Base-by-base conservation (phyloP, 2,888 invertebrate genomes). In the Drosophila trichaetosa region DNA sequence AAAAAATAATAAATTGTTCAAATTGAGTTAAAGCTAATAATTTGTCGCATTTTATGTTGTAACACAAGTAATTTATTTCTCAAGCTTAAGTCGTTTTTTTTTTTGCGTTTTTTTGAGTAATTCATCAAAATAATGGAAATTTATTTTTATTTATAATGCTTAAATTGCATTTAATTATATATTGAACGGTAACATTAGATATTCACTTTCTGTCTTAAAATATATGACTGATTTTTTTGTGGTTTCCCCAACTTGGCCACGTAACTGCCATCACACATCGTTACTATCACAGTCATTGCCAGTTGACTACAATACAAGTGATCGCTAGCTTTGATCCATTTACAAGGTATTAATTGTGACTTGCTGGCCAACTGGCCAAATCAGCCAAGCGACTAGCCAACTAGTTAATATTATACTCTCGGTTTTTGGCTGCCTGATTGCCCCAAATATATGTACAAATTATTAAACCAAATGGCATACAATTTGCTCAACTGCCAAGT, bases 401-500 rank as follows among this genome's bases (percentile, higher is more conserved):
- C 24, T 24, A 10, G 42, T 64, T 76, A 49, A 49, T 58, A 34
- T 61, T 13, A 11, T 6, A 11, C 36, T 64, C 46, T 24, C 42
- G 21, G 13, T 31, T 59, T 51, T 76, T 40, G 29, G 4, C 4
- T 27, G 3, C 2, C 11, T 11, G 49, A 27, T 21, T 34, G 62
- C 56, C 59, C 52, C 56, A 69, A 49, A 51, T 27, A 18, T 24
- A 5, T 34, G 16, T 33, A 62, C 27, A 31, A 51, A 33, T 46
- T 56, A 38, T 36, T 48, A 56, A 65, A 69, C 34, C 24, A 69
- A 74, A 56, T 69, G 75, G 10, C 57, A 57, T 69, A 58, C 49
- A 76, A 69, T 79, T 79, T 73, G 51, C 18, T 34, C 7, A 58
- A 67, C 67, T 64, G 64, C 33, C 71, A 62, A 48, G 38, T 67